Base-by-base conservation (phyloP, 2,888 invertebrate genomes). In the Ctenicera cuprea region DNA sequence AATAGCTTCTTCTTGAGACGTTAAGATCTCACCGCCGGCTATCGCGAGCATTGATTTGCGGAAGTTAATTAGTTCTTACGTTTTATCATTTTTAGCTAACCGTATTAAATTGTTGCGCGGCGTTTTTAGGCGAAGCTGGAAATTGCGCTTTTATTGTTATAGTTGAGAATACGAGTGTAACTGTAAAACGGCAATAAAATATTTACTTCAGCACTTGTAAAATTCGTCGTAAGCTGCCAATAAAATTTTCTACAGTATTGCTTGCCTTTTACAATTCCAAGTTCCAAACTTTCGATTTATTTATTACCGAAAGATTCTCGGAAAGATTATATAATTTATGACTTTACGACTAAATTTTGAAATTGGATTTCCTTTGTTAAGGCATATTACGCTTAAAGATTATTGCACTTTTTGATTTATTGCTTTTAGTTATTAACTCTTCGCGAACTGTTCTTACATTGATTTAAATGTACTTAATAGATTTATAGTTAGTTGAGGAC, bases 181-280 rank as follows among this genome's bases (percentile, higher is more conserved):
- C 59, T 59, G 38, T 59, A 65, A 71, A 66, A 71, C 37, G 37
- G 38, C 61, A 71, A 50, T 71, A 59, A 66, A 71, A 71, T 71
- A 71, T 71, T 71, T 71, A 71, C 65, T 66, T 61, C 59, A 38
- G 48, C 65, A 71, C 71, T 71, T 71, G 71, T 71, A 71, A 71
- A 71, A 71, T 71, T 71, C 70, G 66, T 57, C 30, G 66, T 66
- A 71, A 71, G 59, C 50, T 18, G 61, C 12, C 65, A 67, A 72
- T 66, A 66, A 66, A 72, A 61, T 72, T 72, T 57, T 45, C 43
- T 43, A 20, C 57, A 71, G 63, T 33, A 50, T 62, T 41, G 45
- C 59, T 50, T 59, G 50, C 61, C 22, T 65, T 62, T 66, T 59
- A 66, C 33, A 71, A 50, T 66, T 61, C 14, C 16, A 37, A 52